These are phyloP conservation scores for Phyto melanocephala DNA, from an alignment of 2,888 invertebrate species.

Conservation along the genomic window DNA sequence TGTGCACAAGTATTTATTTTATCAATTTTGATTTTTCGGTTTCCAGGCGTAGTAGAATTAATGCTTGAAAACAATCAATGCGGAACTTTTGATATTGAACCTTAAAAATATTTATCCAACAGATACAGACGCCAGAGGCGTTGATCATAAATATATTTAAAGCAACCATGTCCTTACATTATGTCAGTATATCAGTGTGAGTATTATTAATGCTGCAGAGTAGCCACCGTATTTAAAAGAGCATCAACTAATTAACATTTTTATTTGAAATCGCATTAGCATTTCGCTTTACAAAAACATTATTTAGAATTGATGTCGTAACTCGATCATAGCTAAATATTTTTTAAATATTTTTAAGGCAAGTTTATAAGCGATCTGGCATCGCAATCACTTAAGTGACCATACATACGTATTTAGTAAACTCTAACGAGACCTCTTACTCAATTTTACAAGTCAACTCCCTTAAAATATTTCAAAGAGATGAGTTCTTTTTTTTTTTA, in stretches of 20 bases:
- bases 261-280: not conserved
- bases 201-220: not conserved
- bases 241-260: not conserved
- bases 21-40: constrained; percentile 33
- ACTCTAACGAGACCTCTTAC: constrained; percentile 34
- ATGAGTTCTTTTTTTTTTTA: constrained; percentile 2
- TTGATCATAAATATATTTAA: constrained; percentile 55
- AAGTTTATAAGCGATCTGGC: not conserved
- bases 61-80: constrained; percentile 38
- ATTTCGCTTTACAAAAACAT: too few species aligned
- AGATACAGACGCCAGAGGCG: constrained; percentile 51
- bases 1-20: constrained; percentile 36
- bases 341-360: not conserved
- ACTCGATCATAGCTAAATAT: too few species aligned
- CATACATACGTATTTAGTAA: not conserved
- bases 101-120: not conserved
- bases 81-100: constrained; percentile 48
- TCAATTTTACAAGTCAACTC: constrained; percentile 29
- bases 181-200: not conserved
- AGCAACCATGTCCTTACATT: constrained; percentile 43
- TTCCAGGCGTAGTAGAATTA: constrained; percentile 35
- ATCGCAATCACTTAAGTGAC: not conserved
- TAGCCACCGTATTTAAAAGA: not conserved
- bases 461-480: constrained; percentile 9
- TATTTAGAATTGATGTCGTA: too few species aligned